Evolutionary conservation across 2,888 invertebrate species (phyloP).

Genomic region (Koerneria pararmatus): DNA sequence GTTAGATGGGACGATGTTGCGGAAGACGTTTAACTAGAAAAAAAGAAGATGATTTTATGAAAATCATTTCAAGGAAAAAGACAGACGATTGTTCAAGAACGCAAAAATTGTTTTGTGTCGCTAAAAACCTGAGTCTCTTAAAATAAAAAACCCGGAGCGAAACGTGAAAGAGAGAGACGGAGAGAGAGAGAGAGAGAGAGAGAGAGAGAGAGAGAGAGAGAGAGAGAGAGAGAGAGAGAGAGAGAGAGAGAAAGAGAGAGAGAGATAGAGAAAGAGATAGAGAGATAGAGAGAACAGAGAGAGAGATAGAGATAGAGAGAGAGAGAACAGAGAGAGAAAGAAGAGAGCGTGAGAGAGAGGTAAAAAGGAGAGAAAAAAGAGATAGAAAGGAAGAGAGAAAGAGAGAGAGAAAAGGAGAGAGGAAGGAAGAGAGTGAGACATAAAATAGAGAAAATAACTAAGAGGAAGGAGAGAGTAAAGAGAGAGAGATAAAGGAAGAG

Average conservation of each 20-base stretch:
- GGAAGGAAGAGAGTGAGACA: too few species aligned
- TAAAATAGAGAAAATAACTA: not conserved
- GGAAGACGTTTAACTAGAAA: constrained; percentile 42
- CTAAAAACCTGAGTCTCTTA: not conserved
- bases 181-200: too few species aligned
- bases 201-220: too few species aligned
- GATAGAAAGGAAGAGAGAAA: not conserved
- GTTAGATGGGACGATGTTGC: constrained; percentile 43
- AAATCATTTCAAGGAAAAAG: too few species aligned
- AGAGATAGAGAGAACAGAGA: not conserved
- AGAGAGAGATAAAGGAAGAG: too few species aligned
- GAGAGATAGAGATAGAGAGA: not conserved
- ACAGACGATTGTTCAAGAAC: not conserved
- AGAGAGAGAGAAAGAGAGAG: too few species aligned
- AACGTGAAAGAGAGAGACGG: too few species aligned
- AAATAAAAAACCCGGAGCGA: too few species aligned
- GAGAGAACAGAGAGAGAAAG: not conserved
- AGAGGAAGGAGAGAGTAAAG: not conserved
- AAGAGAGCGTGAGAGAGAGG: not conserved
- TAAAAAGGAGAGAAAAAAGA: not conserved
- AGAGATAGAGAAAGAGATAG: too few species aligned
- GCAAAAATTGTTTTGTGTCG: constrained; percentile 3
- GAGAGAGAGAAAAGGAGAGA: not conserved
- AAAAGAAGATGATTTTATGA: too few species aligned
- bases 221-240: too few species aligned